These are phyloP conservation scores for Copidosoma aretas DNA, from an alignment of 2,888 invertebrate genomes.

Conservation along the genomic window DNA sequence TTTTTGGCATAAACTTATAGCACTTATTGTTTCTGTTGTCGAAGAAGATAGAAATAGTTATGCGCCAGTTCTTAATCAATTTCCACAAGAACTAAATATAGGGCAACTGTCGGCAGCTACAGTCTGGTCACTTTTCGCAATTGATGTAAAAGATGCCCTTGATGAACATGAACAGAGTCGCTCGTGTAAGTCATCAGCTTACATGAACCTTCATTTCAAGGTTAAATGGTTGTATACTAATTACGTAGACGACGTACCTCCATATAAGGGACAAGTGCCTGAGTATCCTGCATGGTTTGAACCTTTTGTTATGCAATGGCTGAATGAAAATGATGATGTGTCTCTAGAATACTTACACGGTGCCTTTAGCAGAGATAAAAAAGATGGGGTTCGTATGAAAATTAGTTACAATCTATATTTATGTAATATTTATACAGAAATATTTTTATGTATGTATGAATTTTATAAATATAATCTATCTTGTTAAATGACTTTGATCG, in stretches of 20 bases:
- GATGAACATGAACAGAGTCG: constrained; percentile 97
- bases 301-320: constrained; percentile 99
- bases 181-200: constrained; percentile 96
- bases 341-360: constrained; percentile 98
- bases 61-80: constrained; percentile 97
- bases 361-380: constrained; percentile 97
- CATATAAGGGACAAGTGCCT: constrained; percentile 95
- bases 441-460: no score
- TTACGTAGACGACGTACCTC: constrained; percentile 96
- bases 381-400: constrained; percentile 95
- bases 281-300: constrained; percentile 99
- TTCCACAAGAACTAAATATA: constrained; percentile 98
- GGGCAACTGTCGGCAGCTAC: constrained; percentile 96
- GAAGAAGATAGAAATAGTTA: constrained; percentile 99
- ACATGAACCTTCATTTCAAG: constrained; percentile 99
- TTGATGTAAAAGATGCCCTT: constrained; percentile 96
- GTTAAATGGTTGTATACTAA: constrained; percentile 98
- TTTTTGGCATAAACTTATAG: constrained; percentile 98
- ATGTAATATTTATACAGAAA: no score
- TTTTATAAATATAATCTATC: no score
- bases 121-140: constrained; percentile 97
- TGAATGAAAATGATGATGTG: constrained; percentile 99
- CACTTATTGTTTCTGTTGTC: constrained; percentile 96
- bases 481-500: no score
- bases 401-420: no score